Evolutionary conservation across 2,888 invertebrate genomes (phyloP).

Genomic region (Scrobipalpa costella): DNA sequence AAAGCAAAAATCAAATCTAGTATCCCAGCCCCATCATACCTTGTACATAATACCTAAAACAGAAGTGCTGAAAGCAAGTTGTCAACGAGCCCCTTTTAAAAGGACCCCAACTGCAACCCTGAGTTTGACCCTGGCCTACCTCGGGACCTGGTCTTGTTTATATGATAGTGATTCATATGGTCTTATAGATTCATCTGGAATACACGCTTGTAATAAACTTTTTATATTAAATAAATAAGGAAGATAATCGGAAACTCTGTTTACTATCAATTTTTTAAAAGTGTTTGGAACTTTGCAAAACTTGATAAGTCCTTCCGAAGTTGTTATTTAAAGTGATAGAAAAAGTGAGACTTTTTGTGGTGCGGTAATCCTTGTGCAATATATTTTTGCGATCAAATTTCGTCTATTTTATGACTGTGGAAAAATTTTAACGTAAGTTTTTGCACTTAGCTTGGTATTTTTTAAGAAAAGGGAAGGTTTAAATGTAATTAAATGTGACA

Average conservation of each 20-base stretch:
- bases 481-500: too few species aligned
- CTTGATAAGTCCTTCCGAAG: not conserved
- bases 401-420: not conserved
- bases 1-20: too few species aligned
- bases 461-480: not conserved
- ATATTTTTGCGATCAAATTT: too few species aligned
- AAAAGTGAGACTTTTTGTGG: not conserved
- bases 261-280: not conserved
- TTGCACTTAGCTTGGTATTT: not conserved
- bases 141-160: constrained; percentile 3
- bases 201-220: not conserved
- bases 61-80: too few species aligned
- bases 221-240: not conserved
- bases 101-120: constrained; percentile 1
- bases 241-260: not conserved
- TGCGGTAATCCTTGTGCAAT: not conserved
- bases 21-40: too few species aligned
- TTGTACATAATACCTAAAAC: too few species aligned
- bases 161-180: constrained; percentile 11
- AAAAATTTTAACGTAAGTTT: not conserved
- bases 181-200: constrained; percentile 4
- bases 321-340: not conserved
- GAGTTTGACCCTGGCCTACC: constrained; percentile 14
- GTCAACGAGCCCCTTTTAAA: not conserved
- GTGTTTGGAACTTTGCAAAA: not conserved